These are phyloP conservation scores for Macrosiphum euphorbiae DNA, from an alignment of 2,888 invertebrate genomes.

Conservation along the genomic window DNA sequence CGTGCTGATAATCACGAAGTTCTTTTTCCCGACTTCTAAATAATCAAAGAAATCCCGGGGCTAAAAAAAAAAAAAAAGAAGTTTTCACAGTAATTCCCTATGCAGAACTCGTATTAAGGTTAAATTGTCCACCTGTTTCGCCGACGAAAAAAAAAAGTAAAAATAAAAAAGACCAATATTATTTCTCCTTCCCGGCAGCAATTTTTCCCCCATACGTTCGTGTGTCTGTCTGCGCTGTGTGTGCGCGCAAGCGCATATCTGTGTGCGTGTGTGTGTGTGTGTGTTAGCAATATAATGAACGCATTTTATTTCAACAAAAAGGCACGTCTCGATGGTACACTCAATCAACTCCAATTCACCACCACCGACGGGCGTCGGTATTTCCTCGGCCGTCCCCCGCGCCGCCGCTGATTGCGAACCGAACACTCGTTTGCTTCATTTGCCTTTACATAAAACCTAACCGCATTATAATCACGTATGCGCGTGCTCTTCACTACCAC, in stretches of 20 bases:
- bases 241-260: not conserved
- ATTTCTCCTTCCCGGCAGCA: slow-evolving; percentile 46
- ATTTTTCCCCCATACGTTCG: slow-evolving; percentile 49
- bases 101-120: slow-evolving; percentile 62
- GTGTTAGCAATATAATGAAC: slow-evolving; percentile 61
- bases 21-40: slow-evolving; percentile 23
- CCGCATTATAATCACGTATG: slow-evolving; percentile 64
- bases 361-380: slow-evolving; percentile 51
- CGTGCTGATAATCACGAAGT: slow-evolving; percentile 63
- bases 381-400: slow-evolving; percentile 56
- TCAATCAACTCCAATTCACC: slow-evolving; percentile 65
- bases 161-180: slow-evolving; percentile 59
- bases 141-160: not conserved
- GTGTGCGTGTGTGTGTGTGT: slow-evolving; percentile 1
- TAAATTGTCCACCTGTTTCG: slow-evolving; percentile 64
- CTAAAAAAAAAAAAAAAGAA: not conserved
- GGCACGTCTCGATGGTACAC: slow-evolving; percentile 65
- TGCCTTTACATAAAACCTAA: slow-evolving; percentile 63
- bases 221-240: not conserved
- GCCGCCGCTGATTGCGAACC: slow-evolving; percentile 61
- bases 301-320: slow-evolving; percentile 65
- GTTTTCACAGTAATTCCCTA: slow-evolving; percentile 44
- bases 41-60: slow-evolving; percentile 54
- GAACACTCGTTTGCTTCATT: slow-evolving; percentile 65
- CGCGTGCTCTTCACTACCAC: slow-evolving; percentile 52